phyloP scores from a whole-genome alignment of 2,113 vertebrate species.

The Anhinga rufa region DNA sequence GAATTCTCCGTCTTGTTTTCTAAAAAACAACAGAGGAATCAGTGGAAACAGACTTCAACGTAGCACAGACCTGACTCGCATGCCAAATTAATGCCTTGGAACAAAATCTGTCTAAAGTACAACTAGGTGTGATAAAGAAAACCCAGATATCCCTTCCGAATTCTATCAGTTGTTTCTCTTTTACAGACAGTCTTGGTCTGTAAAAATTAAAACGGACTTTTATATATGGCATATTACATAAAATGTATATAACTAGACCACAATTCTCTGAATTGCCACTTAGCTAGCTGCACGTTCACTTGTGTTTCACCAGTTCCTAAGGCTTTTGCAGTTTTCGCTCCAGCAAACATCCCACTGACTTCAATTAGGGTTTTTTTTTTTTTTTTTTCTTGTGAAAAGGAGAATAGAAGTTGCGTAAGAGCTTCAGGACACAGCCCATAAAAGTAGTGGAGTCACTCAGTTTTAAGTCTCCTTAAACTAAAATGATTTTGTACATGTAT shows the following conservation, averaged over 20 bases:
- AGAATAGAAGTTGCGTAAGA: neutral
- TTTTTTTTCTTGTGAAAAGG: neutral
- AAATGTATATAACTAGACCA: neutral
- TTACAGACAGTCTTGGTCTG: neutral
- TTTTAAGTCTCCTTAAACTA: constrained; percentile 7
- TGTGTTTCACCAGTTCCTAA: neutral
- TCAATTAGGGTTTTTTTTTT: neutral
- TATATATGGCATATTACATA: neutral
- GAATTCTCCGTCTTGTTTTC: constrained; percentile 63
- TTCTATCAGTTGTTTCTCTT: constrained; percentile 19
- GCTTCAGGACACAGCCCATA: neutral
- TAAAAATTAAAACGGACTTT: neutral
- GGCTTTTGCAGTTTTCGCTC: neutral
- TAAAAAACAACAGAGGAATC: constrained; percentile 11
- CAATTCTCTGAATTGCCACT: neutral
- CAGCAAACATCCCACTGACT: neutral
- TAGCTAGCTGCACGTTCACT: neutral
- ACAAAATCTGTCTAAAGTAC: constrained; percentile 49
- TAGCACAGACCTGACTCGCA: constrained; percentile 11
- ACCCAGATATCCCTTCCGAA: constrained; percentile 35
- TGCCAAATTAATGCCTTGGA: constrained; percentile 52
- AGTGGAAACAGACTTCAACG: constrained; percentile 45
- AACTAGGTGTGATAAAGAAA: constrained; percentile 63
- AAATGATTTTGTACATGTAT: neutral
- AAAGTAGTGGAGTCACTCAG: neutral